These are phyloP conservation scores for Hirtodrosophila histrioides DNA, from an alignment of 2,888 invertebrate genomes.

Conservation along the genomic window DNA sequence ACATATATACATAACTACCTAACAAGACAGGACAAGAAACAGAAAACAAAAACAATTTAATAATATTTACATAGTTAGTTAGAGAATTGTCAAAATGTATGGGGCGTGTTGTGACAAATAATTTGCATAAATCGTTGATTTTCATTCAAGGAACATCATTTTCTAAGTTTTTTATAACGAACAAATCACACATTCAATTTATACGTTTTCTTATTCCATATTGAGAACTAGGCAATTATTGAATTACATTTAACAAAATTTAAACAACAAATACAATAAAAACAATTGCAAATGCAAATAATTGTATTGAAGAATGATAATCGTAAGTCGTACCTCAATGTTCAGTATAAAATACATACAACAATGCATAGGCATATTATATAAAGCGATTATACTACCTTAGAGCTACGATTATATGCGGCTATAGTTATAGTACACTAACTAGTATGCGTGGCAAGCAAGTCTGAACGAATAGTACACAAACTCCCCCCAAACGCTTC, in stretches of 20 bases:
- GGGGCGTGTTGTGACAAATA: constrained; percentile 71
- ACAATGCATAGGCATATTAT: constrained; percentile 23
- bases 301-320: constrained; percentile 70
- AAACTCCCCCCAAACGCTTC: too few relatives aligned
- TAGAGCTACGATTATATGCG: constrained; percentile 8
- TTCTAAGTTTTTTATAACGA: background rate
- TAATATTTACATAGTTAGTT: constrained; percentile 64
- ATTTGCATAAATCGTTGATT: constrained; percentile 50
- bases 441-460: constrained; percentile 13
- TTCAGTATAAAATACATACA: constrained; percentile 62
- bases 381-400: constrained; percentile 18
- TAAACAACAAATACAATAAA: constrained; percentile 31
- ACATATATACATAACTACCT: constrained; percentile 47
- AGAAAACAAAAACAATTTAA: constrained; percentile 22
- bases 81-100: constrained; percentile 46
- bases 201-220: too few relatives aligned
- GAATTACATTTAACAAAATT: constrained; percentile 18
- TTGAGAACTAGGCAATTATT: constrained; percentile 26
- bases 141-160: constrained; percentile 23
- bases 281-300: constrained; percentile 51
- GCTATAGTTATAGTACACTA: constrained; percentile 8
- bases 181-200: background rate
- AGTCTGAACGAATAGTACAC: background rate
- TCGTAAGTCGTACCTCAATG: constrained; percentile 79
- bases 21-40: constrained; percentile 25